Conservation (phyloP, 2,797 vertebrate genomes). For the Zonotrichia albicollis region DNA sequence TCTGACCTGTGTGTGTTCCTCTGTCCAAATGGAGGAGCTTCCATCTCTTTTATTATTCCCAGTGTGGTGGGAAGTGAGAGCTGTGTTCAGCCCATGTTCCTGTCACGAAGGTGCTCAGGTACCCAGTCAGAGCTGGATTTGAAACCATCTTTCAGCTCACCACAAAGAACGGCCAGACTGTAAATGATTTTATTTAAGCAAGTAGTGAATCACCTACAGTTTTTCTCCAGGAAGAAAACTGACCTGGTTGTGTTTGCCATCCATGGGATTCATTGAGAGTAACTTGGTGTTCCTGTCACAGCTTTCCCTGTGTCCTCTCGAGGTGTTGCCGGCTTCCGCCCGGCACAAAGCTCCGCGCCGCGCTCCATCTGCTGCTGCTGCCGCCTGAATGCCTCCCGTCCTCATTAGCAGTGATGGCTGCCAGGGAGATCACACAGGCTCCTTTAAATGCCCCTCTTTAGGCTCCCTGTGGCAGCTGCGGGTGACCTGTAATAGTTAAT, state of each 20-base stretch:
- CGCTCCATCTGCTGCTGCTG: background rate
- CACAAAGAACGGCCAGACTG: background rate
- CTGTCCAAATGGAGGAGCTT: background rate
- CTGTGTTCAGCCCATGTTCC: background rate
- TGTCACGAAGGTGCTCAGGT: background rate
- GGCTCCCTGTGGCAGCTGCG: conserved; percentile 24
- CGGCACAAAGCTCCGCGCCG: background rate
- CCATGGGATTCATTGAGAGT: background rate
- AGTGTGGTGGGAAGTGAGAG: background rate
- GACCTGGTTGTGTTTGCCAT: background rate
- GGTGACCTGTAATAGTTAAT: conserved; percentile 14
- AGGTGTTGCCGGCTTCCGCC: background rate
- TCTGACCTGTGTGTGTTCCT: background rate
- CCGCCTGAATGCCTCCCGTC: background rate
- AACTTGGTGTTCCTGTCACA: background rate
- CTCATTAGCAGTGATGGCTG: background rate
- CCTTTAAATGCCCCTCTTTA: background rate
- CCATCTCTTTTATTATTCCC: background rate
- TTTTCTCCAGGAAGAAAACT: background rate
- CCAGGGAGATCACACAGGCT: conserved; percentile 1
- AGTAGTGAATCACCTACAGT: background rate
- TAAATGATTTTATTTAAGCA: background rate
- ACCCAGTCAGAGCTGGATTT: background rate
- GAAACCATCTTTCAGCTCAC: background rate
- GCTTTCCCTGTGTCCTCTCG: background rate